phyloP scores from a whole-genome alignment of 2,113 vertebrate species.

The Crotalus horridus region DNA sequence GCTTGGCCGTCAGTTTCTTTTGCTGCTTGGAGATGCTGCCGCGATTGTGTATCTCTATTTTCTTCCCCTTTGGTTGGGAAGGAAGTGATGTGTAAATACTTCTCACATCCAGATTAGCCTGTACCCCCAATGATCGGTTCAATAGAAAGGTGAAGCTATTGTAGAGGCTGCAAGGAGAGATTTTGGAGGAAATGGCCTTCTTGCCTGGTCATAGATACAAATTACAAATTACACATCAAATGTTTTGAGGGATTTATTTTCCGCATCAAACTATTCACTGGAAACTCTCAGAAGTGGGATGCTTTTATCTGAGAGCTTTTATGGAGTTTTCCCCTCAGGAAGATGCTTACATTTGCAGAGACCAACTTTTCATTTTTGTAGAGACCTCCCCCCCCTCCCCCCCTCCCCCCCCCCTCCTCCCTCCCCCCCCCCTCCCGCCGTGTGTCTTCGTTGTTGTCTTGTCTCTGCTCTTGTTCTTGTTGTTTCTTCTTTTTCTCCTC shows the following conservation, averaged over 20 bases:
- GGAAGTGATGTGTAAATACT: not conserved
- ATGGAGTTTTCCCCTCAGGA: not conserved
- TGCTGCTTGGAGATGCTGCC: not conserved
- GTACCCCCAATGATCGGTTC: not conserved
- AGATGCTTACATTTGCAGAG: not conserved
- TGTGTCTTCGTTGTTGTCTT: too few relatives aligned
- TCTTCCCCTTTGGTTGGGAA: not conserved
- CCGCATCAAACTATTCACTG: not conserved
- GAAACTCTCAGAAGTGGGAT: not conserved
- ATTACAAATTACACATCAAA: not conserved
- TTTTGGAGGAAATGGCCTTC: not conserved
- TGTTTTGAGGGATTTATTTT: not conserved
- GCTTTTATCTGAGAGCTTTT: constrained; percentile 1
- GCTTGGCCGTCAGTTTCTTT: not conserved
- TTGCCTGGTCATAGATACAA: not conserved
- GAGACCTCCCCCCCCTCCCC: too few relatives aligned
- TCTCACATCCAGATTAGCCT: not conserved
- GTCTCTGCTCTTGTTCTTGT: too few relatives aligned
- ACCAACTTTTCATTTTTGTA: not conserved
- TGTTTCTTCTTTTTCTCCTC: too few relatives aligned
- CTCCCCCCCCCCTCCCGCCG: too few relatives aligned
- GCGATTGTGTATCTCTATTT: not conserved
- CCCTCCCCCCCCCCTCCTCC: too few relatives aligned
- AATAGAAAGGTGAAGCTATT: constrained; percentile 10
- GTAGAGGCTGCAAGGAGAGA: not conserved